phyloP scores from a whole-genome alignment of 1,140 invertebrate genomes.

The Tetragonula clypearis region DNA sequence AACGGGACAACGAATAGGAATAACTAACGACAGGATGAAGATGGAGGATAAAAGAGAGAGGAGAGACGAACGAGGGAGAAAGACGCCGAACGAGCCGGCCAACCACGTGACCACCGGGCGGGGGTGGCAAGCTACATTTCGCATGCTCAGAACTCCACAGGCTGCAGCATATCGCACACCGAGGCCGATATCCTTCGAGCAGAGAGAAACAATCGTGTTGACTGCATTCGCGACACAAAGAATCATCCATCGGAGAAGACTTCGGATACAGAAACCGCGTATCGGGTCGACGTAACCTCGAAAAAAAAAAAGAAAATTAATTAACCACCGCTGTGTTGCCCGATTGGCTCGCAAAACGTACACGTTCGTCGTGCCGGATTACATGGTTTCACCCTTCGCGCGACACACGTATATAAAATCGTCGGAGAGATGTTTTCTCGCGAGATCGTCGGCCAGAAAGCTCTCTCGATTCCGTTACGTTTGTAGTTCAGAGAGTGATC shows the following conservation, averaged over 20 bases:
- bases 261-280: not conserved
- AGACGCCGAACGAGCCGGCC: conserved; percentile 31
- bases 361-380: not conserved
- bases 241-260: conserved; percentile 9
- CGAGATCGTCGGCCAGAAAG: not conserved
- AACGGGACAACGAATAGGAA: conserved; percentile 31
- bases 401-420: not conserved
- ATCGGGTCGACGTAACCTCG: conserved; percentile 5
- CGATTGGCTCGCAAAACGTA: not conserved
- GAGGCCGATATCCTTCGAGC: conserved; percentile 45
- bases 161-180: conserved; percentile 70
- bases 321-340: not conserved
- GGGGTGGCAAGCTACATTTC: conserved; percentile 79
- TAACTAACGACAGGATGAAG: not conserved
- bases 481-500: not conserved
- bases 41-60: conserved; percentile 12
- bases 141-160: conserved; percentile 80
- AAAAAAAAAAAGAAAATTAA: no score
- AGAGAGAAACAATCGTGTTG: conserved; percentile 54
- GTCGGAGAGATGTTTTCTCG: conserved; percentile 17
- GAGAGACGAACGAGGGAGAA: not conserved
- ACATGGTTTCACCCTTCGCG: conserved; percentile 37
- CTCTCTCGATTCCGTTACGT: not conserved
- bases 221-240: conserved; percentile 25
- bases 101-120: conserved; percentile 78